Evolutionary conservation across 2,888 invertebrate genomes (phyloP), one percentile per base, ranked within the genome.

Genomic region (Amorpha juglandis): DNA sequence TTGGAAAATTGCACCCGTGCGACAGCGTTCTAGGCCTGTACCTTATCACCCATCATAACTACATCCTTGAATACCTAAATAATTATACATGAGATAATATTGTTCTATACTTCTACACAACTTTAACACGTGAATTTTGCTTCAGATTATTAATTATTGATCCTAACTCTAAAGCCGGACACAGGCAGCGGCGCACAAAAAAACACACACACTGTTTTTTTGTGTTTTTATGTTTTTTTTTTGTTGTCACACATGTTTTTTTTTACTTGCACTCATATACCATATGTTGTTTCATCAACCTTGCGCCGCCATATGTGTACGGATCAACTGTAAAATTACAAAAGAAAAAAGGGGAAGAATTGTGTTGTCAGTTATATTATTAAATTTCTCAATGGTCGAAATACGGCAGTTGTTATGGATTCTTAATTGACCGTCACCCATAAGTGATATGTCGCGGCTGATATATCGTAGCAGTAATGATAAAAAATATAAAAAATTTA

Each of bases 361-460:
- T 79, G 85, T 87, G 88, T 87, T 89, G 87, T 80, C 88, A 90
- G 87, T 72, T 71, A n/a, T n/a, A n/a, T n/a, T n/a, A 77, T 71
- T 62, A 35, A 42, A 62, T 50, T 62, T 50, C 35, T 6, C 19
- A 38, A 50, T 16, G 14, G 48, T 38, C 35, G 14, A 72, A 68
- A 76, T 64, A 77, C 75, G 83, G 81, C 83, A 84, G 82, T 84
- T 78, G 68, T 70, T 69, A 69, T 68, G 73, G 75, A 76, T 74
- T 70, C 72, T 75, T 92, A 91, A 92, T 90, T 92, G 91, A 92
- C 91, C 80, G 86, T 87, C 89, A 87, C 58, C 85, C 76, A 79
- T 82, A 79, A 84, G 89, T 88, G 90, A 91, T 90, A 87, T 89
- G 89, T 87, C 87, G 84, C 84, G 82, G 84, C 82, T 84, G 69